Evolutionary conservation across 2,888 invertebrate species (phyloP), one percentile per base, ranked within the genome.

Genomic region (Orthosia incerta): DNA sequence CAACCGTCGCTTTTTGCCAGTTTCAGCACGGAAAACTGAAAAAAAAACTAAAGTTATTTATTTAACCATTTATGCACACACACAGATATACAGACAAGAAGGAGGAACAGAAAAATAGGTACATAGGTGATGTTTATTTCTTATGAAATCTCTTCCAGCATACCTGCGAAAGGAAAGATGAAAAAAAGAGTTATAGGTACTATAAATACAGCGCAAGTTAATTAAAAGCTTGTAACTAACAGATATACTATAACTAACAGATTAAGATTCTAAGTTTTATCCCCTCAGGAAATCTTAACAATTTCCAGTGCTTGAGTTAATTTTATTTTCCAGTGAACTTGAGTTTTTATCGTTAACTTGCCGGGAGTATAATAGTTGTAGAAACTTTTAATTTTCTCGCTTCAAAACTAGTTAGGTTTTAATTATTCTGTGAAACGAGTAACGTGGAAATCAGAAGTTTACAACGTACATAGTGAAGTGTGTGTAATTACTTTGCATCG

Each of bases 331-430:
- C 56, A 63, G 60, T 61, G 67, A 64, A 72, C 64, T 64, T 55
- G 69, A 83, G 70, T 76, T 81, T 80, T 68, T 76, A 73, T 59
- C 46, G 68, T 53, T 69, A 71, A 73, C 31, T 60, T 51, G 48
- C 65, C 45, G 18, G 66, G 65, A 66, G 68, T n/a, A n/a, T n/a
- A n/a, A 56, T 53, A 59, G 68, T 65, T 65, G 55, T 59, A 45
- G 53, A 60, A 82, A 84, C 66, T 74, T 83, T 83, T 69, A 74
- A 83, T 80, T 66, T 70, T 74, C 56, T 60, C 39, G 61, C 65
- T 74, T 63, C 39, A 45, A 56, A 64, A 80, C 45, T 70, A 67
- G 63, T 67, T 69, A 79, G 9, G 62, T 61, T 80, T 83, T 57
- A 83, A 70, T 80, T 80, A 70, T 57, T 55, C 16, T 26, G 13